Evolutionary conservation across 2,113 vertebrate species (phyloP).

Genomic region (Bagarius yarrelli): DNA sequence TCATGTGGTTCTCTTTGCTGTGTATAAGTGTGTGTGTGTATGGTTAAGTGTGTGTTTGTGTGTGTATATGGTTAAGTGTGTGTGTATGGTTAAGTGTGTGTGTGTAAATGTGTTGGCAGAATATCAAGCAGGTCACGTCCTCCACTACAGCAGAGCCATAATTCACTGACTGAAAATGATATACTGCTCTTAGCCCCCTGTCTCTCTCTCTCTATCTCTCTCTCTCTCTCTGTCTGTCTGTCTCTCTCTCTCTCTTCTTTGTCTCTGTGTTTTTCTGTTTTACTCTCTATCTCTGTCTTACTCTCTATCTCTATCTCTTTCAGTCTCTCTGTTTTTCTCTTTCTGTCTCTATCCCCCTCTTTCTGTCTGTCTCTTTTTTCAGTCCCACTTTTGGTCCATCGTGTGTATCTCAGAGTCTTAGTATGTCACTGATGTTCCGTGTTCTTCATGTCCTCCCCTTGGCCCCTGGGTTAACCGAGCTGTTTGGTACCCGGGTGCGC

Average conservation of each 20-base stretch:
- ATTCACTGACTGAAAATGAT: slow-evolving; percentile 28
- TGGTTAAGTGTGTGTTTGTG: neutral
- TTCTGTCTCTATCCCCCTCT: neutral
- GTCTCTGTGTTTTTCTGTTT: neutral
- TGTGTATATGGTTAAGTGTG: neutral
- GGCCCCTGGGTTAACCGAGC: slow-evolving; percentile 14
- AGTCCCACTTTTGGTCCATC: neutral
- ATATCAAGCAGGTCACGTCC: slow-evolving; percentile 28
- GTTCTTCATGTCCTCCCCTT: slow-evolving; percentile 16
- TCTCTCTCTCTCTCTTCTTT: neutral
- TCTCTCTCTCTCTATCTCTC: neutral
- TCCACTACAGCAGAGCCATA: slow-evolving; percentile 23
- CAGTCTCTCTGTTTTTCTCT: neutral
- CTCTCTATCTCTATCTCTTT: neutral
- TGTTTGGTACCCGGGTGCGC: slow-evolving; percentile 31
- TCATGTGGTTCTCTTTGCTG: slow-evolving; percentile 1
- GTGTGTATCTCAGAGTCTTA: neutral
- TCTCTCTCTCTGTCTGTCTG: neutral
- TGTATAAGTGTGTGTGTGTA: neutral
- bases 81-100: slow-evolving; percentile 8
- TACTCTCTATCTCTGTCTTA: neutral
- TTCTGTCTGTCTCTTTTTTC: neutral
- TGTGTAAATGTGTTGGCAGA: slow-evolving; percentile 22
- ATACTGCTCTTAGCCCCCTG: neutral
- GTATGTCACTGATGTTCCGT: slow-evolving; percentile 1